These are phyloP conservation scores for Atta cephalotes DNA, from an alignment of 1,140 invertebrate genomes.

Conservation along the genomic window DNA sequence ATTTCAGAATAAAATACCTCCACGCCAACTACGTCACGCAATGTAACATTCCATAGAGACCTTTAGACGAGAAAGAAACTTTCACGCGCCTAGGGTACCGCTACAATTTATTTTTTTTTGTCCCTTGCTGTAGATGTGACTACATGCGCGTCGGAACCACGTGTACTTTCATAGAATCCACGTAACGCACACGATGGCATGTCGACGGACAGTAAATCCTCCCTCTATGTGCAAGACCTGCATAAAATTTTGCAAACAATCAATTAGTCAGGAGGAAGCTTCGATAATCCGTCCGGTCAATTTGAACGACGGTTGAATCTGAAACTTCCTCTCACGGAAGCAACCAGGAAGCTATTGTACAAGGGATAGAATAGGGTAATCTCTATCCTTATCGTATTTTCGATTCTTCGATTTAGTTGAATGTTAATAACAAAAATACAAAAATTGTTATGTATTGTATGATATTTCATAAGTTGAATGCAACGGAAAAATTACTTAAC, in stretches of 20 bases:
- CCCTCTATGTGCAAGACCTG: constrained; percentile 65
- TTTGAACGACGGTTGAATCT: constrained; percentile 72
- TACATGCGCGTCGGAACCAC: constrained; percentile 38
- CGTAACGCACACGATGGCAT: constrained; percentile 74
- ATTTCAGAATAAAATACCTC: constrained; percentile 72
- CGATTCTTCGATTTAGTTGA: constrained; percentile 58
- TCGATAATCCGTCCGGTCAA: constrained; percentile 80
- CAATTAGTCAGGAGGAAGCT: constrained; percentile 81
- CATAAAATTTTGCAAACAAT: constrained; percentile 84
- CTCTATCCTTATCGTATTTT: constrained; percentile 51
- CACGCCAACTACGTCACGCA: constrained; percentile 64
- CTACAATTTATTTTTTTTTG: constrained; percentile 57
- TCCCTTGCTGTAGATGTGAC: constrained; percentile 43
- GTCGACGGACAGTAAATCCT: constrained; percentile 77
- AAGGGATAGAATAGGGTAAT: constrained; percentile 23
- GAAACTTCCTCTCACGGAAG: constrained; percentile 69
- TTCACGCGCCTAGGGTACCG: constrained; percentile 63
- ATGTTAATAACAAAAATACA: constrained; percentile 32
- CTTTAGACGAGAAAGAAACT: constrained; percentile 64
- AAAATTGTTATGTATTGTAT: constrained; percentile 35
- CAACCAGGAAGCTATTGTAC: constrained; percentile 19
- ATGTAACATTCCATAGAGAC: constrained; percentile 71
- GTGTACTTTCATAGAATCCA: constrained; percentile 64
- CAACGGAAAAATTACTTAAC: background rate
- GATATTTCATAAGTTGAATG: background rate